Evolutionary conservation across 2,888 invertebrate species (phyloP).

Genomic region (Zele albiditarsus): DNA sequence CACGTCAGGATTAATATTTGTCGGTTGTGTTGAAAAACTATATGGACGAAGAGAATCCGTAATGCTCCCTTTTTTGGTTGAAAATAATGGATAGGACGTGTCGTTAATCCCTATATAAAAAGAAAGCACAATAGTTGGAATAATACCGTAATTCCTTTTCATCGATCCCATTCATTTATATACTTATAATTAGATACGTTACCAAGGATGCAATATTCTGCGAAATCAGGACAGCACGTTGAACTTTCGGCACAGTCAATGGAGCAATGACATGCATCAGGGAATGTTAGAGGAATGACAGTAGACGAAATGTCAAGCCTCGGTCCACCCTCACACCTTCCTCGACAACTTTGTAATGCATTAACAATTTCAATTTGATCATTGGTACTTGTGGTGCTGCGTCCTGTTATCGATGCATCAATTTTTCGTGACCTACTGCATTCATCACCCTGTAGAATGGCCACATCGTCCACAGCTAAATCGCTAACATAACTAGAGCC

Average conservation of each 20-base stretch:
- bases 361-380: conserved; percentile 68
- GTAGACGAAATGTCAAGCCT: conserved; percentile 49
- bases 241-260: conserved; percentile 74
- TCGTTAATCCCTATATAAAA: conserved; percentile 45
- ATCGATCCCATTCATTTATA: neutral
- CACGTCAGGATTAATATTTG: conserved; percentile 27
- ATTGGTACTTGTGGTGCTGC: conserved; percentile 47
- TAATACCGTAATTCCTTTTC: neutral
- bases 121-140: conserved; percentile 10
- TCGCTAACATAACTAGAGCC: conserved; percentile 82
- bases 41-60: neutral
- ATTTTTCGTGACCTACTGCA: conserved; percentile 68
- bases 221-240: conserved; percentile 82
- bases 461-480: conserved; percentile 87
- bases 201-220: conserved; percentile 76
- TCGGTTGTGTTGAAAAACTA: neutral
- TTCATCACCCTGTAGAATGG: conserved; percentile 77
- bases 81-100: neutral
- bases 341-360: conserved; percentile 65
- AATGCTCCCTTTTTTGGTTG: neutral
- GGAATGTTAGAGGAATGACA: conserved; percentile 42
- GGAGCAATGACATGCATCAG: conserved; percentile 77
- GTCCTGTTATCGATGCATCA: conserved; percentile 46
- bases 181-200: conserved; percentile 41
- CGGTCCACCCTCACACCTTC: conserved; percentile 61